phyloP scores from a whole-genome alignment of 2,113 vertebrate genomes.

The Pipa parva region DNA sequence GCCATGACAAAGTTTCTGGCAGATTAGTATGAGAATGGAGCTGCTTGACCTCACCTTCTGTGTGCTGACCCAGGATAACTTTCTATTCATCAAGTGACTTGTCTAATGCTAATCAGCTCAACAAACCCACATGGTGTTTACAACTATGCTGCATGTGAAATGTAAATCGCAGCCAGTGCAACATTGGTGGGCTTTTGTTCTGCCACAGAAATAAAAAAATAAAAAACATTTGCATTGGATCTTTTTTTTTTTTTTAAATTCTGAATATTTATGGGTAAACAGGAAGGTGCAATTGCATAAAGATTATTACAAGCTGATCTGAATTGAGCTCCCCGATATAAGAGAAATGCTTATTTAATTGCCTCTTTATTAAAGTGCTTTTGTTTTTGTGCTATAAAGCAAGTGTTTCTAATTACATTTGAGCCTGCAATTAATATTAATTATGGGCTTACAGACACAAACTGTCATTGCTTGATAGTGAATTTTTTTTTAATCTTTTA shows the following conservation, averaged over 20 bases:
- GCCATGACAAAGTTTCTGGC: background rate
- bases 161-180: constrained; percentile 48
- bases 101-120: constrained; percentile 72
- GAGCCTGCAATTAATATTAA: background rate
- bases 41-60: constrained; percentile 60
- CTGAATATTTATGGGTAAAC: background rate
- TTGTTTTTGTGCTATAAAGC: background rate
- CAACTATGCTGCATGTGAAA: constrained; percentile 55
- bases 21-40: constrained; percentile 42
- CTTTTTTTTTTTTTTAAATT: background rate
- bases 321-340: too few relatives aligned
- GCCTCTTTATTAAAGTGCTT: background rate
- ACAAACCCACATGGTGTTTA: constrained; percentile 57
- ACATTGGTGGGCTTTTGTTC: constrained; percentile 62
- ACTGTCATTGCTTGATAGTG: too few relatives aligned
- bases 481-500: too few relatives aligned
- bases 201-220: constrained; percentile 35
- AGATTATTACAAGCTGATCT: too few relatives aligned
- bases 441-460: too few relatives aligned
- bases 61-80: constrained; percentile 60
- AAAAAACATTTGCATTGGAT: background rate
- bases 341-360: too few relatives aligned
- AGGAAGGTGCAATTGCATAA: background rate
- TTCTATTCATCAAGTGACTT: constrained; percentile 59
- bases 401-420: background rate